Percentiles rank a stretch among this genome's conserved stretches.
Evolutionary conservation across 2,888 invertebrate species (phyloP).

Genomic region (Adelognathus sp.): DNA sequence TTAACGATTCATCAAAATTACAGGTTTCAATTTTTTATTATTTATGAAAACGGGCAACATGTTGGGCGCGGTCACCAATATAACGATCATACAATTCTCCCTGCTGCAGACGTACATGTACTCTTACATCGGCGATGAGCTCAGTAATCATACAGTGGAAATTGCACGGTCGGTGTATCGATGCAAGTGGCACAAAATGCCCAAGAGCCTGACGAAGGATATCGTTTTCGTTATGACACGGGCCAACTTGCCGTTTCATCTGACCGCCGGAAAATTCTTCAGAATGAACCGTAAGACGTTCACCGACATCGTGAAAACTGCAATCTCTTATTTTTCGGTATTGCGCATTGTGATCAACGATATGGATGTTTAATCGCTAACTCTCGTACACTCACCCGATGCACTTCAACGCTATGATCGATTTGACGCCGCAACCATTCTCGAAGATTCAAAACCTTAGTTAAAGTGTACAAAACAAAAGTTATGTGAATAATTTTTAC

Average conservation of each 20-base stretch:
- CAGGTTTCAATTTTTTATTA: constrained; percentile 64
- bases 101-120: constrained; percentile 61
- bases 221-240: constrained; percentile 63
- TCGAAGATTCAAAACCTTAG: too few species aligned
- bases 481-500: too few species aligned
- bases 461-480: too few species aligned
- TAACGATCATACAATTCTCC: constrained; percentile 46
- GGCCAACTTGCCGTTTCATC: constrained; percentile 55
- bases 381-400: neutral
- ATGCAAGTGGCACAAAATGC: constrained; percentile 62
- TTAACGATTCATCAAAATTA: too few species aligned
- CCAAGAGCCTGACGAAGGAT: constrained; percentile 53
- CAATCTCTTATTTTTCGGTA: constrained; percentile 61
- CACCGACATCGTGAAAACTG: constrained; percentile 55
- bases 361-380: neutral
- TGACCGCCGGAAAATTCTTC: constrained; percentile 64
- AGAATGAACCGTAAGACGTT: constrained; percentile 57
- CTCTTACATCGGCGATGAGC: constrained; percentile 63
- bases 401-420: too few species aligned
- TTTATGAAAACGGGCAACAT: constrained; percentile 35
- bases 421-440: too few species aligned
- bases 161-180: constrained; percentile 57
- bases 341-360: constrained; percentile 52
- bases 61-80: neutral
- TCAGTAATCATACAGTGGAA: constrained; percentile 46